Percentiles rank a stretch among this genome's conserved stretches.
Conservation (phyloP, 2,888 invertebrate species). For the Formica aserva region DNA sequence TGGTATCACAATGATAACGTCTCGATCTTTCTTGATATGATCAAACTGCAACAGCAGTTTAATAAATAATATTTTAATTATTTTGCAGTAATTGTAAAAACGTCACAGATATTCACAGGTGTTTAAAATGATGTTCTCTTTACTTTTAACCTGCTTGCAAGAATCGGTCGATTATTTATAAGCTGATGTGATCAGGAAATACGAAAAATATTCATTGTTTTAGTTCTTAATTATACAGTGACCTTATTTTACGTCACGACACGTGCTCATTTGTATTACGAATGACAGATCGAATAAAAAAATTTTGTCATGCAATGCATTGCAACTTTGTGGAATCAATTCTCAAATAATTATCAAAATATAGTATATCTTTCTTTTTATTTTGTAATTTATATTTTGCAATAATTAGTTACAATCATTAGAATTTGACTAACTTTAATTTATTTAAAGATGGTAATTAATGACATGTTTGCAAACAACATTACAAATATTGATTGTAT, state of each 20-base stretch:
- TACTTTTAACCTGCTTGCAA: not conserved
- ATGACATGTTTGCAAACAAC: not conserved
- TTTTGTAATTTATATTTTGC: not conserved
- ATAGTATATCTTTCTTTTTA: not conserved
- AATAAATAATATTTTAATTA: not conserved
- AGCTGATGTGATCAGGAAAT: not conserved
- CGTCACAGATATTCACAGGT: not conserved
- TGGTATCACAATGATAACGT: not conserved
- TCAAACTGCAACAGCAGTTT: not conserved
- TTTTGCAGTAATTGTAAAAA: not conserved
- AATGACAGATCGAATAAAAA: too few species aligned
- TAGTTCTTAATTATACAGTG: not conserved
- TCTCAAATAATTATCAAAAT: not conserved
- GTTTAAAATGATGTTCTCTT: not conserved
- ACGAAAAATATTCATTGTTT: not conserved
- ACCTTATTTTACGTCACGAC: not conserved
- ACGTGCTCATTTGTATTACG: not conserved
- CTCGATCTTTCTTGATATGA: not conserved
- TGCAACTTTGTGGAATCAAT: too few species aligned
- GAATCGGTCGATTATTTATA: not conserved
- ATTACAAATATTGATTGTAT: not conserved
- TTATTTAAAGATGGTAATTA: not conserved
- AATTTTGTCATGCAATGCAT: too few species aligned
- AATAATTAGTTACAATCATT: not conserved
- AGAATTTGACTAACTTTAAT: not conserved